Base-by-base conservation (phyloP, 2,888 invertebrate species). In the Tineola bisselliella region DNA sequence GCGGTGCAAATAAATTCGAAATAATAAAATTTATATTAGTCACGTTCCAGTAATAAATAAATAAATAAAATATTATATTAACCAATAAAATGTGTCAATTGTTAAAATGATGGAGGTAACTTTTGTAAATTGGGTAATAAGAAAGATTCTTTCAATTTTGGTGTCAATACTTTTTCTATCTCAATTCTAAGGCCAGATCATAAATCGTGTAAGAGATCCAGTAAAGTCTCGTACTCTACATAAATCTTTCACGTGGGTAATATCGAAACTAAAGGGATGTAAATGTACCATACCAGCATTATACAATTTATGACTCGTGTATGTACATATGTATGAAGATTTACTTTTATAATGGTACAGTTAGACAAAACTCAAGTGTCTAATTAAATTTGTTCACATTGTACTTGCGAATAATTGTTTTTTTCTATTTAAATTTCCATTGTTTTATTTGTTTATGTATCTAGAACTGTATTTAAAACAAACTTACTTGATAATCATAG, bases 401-500 rank as follows among this genome's bases (percentile, higher is more conserved):
- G 10, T 38, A 38, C 10, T 38, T 2, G 38, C 10, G 38, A 10
- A 38, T 38, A 38, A 6, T 38, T 38, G 38, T n/a, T 10, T 38
- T n/a, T 10, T 38, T n/a, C 38, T 38, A 38, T 38, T 38, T 38
- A 4, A 38, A 38, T n/a, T 38, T 4, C 10, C 5, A 38, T 38
- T 6, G 6, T n/a, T 25, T 38, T 12, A 38, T 38, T 38, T 38
- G 10, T 10, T 38, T 38, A 38, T 38, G 5, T 38, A 38, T 4
- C 10, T n/a, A n/a, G n/a, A n/a, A n/a, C n/a, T 38, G 10, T n/a
- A 38, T n/a, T 38, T 38, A 38, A 12, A 38, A 38, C 1, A 38
- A 52, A 73, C 79, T 80, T 74, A 88, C 87, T 66, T 84, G 87
- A 44, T 81, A 74, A 61, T 87, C 84, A 66, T 84, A 87, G 70